Base-by-base conservation (phyloP, 2,113 vertebrate genomes). In the Hippocampus mohnikei region DNA sequence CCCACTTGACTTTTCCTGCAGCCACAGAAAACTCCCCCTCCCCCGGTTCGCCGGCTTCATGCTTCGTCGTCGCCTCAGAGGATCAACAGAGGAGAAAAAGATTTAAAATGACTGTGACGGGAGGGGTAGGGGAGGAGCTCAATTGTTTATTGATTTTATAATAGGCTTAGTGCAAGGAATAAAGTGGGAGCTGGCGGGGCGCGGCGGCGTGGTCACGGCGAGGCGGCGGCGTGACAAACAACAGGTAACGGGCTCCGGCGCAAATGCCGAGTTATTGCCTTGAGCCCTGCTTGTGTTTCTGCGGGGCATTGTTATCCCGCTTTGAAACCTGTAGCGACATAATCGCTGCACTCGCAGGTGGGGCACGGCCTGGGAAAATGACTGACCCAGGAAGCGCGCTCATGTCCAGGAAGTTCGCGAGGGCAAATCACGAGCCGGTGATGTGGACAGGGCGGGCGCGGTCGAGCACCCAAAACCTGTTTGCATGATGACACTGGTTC, bases 111-210 rank as follows among this genome's bases (percentile, higher is more conserved):
- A 87, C 82, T 83, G 78, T 74, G 48, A 56, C 10, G 40, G 16
- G 11, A 29, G 55, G 56, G 56, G 5, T n/a, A 3, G 5, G 56
- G 4, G 23, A 85, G 87, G 84, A 87, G 84, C 88, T 90, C 92
- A 92, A 92, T 93, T 93, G 91, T 93, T 93, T 93, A 93, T 93
- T 93, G 92, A 93, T 93, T 93, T 93, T 93, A 91, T 92, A 93
- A 93, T 92, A 93, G 92, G 92, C 92, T 93, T 93, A 92, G 90
- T 79, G 88, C 84, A 80, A 88, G 88, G 90, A 92, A 93, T 93
- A 92, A 91, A 92, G 91, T 84, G 81, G 84, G 85, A 83, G 82
- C 76, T 72, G 72, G 86, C 71, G 16, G 86, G 82, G 21, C 33
- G 58, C 23, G 10, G 55, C 55, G 83, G 80, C 59, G 59, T 87